Percentiles rank a stretch among this genome's conserved stretches.
Evolutionary conservation across 2,888 invertebrate genomes (phyloP).

Genomic region (Eupithecia exiguata): DNA sequence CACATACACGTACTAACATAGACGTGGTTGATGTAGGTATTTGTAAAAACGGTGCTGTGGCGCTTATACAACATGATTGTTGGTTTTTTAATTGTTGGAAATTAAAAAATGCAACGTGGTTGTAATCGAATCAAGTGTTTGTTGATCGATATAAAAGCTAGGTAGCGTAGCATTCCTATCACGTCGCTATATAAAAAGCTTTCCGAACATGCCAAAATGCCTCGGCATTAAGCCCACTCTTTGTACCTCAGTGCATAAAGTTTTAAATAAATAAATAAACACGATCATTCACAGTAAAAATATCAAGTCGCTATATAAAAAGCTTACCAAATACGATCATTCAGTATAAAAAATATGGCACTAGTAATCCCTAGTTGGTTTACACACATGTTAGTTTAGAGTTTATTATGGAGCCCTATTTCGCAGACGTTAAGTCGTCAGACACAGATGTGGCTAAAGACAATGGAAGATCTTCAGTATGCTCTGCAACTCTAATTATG

Average conservation of each 20-base stretch:
- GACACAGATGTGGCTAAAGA: conserved; percentile 63
- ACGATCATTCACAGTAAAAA: too few relatives aligned
- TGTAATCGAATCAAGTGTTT: background rate
- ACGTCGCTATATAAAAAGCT: background rate
- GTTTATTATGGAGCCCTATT: conserved; percentile 40
- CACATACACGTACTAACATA: background rate
- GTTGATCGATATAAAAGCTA: background rate
- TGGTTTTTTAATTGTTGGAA: background rate
- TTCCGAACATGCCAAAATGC: too few relatives aligned
- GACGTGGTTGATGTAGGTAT: background rate
- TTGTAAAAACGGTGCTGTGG: background rate
- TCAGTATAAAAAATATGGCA: background rate
- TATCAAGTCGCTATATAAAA: background rate
- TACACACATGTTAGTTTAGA: background rate
- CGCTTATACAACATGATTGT: too few relatives aligned
- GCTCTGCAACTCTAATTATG: conserved; percentile 54
- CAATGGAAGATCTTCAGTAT: conserved; percentile 56
- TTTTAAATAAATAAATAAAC: too few relatives aligned
- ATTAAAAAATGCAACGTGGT: background rate
- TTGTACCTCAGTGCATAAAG: too few relatives aligned
- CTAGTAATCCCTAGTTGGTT: background rate
- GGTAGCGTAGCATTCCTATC: background rate
- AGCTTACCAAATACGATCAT: background rate
- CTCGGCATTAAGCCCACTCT: too few relatives aligned
- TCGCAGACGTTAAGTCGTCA: conserved; percentile 54